A percentile compares a stretch with the other conserved stretches of the same genome.
phyloP scores from a whole-genome alignment of 2,888 invertebrate species.

The Arctia plantaginis region DNA sequence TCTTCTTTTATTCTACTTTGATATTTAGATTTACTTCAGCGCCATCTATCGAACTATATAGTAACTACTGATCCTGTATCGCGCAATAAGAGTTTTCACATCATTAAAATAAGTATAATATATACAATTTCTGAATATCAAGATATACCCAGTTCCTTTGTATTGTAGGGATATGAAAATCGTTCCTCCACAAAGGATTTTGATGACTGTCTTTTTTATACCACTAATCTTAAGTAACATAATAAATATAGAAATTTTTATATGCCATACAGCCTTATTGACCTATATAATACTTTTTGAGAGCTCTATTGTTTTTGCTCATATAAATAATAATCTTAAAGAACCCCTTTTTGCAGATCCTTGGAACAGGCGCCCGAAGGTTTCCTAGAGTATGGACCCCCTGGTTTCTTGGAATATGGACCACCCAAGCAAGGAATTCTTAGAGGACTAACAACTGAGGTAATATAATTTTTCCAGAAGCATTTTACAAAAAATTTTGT shows the following conservation, averaged over 20 bases:
- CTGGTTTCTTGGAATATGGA: slow-evolving; percentile 80
- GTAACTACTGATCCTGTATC: background rate
- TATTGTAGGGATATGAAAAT: background rate
- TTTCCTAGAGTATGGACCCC: slow-evolving; percentile 81
- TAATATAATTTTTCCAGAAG: slow-evolving; percentile 25
- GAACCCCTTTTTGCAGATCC: slow-evolving; percentile 49
- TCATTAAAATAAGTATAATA: too few relatives aligned
- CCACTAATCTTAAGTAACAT: background rate
- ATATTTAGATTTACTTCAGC: background rate
- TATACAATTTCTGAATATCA: too few relatives aligned
- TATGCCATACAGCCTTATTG: background rate
- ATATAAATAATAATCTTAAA: background rate
- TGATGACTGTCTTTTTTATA: background rate
- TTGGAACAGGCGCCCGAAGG: slow-evolving; percentile 70
- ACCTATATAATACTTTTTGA: background rate
- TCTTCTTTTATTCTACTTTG: background rate
- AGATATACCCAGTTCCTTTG: background rate
- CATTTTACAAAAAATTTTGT: background rate
- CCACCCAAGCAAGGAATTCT: slow-evolving; percentile 70
- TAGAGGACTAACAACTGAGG: slow-evolving; percentile 53
- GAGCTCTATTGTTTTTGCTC: background rate
- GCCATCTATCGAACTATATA: background rate
- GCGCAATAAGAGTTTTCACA: background rate
- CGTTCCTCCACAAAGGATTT: background rate
- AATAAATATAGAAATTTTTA: background rate